Evolutionary conservation across 2,113 vertebrate genomes (phyloP), one percentile per base, ranked within the genome.

Genomic region (Callithrix jacchus): DNA sequence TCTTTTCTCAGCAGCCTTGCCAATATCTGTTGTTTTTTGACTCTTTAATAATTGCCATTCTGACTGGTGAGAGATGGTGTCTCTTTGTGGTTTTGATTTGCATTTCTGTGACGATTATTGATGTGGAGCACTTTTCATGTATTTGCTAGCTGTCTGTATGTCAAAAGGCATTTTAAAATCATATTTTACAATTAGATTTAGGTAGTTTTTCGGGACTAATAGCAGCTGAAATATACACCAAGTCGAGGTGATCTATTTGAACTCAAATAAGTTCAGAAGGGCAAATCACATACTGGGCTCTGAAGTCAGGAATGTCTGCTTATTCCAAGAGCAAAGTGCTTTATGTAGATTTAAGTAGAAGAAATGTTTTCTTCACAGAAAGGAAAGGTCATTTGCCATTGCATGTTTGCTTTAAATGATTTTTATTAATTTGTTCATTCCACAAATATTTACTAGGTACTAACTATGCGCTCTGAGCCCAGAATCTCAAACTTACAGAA

Each of bases 391-490:
- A 88, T 88, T 23, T 94, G 6, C 21, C 91, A 49, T 87, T 74
- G 2, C 20, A 42, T 74, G 64, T 58, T 96, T 92, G n/a, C 66
- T 82, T 79, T 30, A 58, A 61, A 86, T 93, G 71, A 76, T 52
- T 86, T 96, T 68, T 89, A 82, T 82, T 81, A 42, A 79, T 89
- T 42, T 83, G 20, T 89, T 87, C 58, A 42, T 84, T 97, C 54
- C 68, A 30, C 83, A 97, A 66, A 89, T 83, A 89, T 70, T 96
- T 92, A 73, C 32, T 74, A 16, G 56, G 23, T 21, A 58, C 66
- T 52, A 81, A 13, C 52, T 82, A 8, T 40, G 2, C 91, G 21
- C 37, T 93, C 52, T 94, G 84, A 93, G 79, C 27, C 64, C 35
- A 88, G 20, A 93, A 64, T 93, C 71, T 93, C 25, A 49, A 84